Evolutionary conservation across 2,113 vertebrate genomes (phyloP).

Genomic region (Menura novaehollandiae): DNA sequence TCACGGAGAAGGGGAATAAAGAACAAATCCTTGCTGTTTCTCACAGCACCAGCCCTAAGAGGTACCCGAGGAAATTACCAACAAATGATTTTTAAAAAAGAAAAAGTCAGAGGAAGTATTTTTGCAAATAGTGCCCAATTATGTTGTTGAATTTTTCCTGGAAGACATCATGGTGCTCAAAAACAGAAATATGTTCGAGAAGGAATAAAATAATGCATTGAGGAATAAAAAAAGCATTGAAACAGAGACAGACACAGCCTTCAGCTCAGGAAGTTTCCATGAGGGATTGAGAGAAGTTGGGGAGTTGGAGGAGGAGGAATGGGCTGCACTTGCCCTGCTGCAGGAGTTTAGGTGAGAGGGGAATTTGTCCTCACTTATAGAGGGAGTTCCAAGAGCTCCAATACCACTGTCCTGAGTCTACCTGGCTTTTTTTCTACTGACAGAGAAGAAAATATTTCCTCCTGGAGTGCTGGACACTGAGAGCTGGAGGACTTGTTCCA

Average conservation of each 20-base stretch:
- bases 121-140: background rate
- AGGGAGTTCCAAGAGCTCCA: background rate
- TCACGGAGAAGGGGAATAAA: accelerated
- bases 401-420: background rate
- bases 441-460: background rate
- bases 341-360: background rate
- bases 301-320: background rate
- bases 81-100: background rate
- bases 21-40: background rate
- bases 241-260: background rate
- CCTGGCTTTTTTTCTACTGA: background rate
- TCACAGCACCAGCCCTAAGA: background rate
- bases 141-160: background rate
- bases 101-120: background rate
- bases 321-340: background rate
- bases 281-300: background rate
- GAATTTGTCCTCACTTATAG: background rate
- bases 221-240: background rate
- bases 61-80: background rate
- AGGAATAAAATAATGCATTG: background rate
- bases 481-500: background rate
- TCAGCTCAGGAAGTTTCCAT: background rate
- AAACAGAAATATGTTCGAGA: background rate
- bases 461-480: background rate
- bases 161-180: background rate